Evolutionary conservation across 37 sponge, comb jelly and placozoan species (phyloP), one percentile per base, ranked within the genome.

Genomic region (Aphrocallistes beatrix): DNA sequence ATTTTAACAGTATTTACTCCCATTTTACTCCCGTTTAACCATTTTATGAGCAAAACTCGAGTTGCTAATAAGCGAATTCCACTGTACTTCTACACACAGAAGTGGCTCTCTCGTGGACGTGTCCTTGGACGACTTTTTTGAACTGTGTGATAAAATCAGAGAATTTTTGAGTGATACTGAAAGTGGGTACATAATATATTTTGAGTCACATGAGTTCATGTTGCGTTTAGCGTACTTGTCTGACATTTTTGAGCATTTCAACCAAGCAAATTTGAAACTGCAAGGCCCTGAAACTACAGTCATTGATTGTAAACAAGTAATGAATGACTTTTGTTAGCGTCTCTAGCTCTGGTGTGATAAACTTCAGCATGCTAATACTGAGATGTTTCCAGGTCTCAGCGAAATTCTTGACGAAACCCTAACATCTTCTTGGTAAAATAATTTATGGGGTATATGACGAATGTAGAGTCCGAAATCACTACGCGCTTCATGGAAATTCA

Each of bases 401-500:
- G 34, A 60, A 60, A 32, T 60, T 28, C 75, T 60, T 21, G 75
- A 21, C 17, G 75, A 60, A 28, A 60, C 34, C 8, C n/a, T 19
- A 60, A 8, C 75, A 60, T 60, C 75, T 28, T 30, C 75, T 28
- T 60, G 75, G 21, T 60, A 28, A 32, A 60, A 60, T 19, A 60
- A 60, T 60, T 60, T 28, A 30, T 60, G 25, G 8, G 32, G 25
- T 30, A 60, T 32, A 60, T 60, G 75, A 60, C 75, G 34, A 60
- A 60, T 60, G 25, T 60, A 21, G 75, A 32, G 75, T 60, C 75
- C 32, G 75, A 60, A 60, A 60, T 60, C 17, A 60, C 21, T 60
- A 28, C 75, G 75, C 75, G 34, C 25, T 60, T 60, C 75, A 60
- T 60, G 75, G 75, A 60, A 60, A 60, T 60, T 60, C 75, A 60